Evolutionary conservation across 1,140 invertebrate species (phyloP).

Genomic region (Euura saliciscinereae): DNA sequence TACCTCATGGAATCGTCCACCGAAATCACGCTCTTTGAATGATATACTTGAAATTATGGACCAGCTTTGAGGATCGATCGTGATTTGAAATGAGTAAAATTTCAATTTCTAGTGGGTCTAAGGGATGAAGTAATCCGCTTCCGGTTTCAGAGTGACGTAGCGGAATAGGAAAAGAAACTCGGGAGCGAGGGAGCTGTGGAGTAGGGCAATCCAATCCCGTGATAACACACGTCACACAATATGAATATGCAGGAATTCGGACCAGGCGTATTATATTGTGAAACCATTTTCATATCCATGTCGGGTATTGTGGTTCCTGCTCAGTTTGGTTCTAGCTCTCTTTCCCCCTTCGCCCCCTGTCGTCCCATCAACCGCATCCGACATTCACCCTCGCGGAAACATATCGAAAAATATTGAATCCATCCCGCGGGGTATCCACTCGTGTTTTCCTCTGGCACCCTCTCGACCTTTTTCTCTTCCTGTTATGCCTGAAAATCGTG

Average conservation of each 20-base stretch:
- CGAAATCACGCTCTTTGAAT: too few relatives aligned
- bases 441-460: background rate
- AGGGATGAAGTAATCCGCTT: background rate
- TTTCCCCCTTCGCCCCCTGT: background rate
- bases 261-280: conserved; percentile 8
- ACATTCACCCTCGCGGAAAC: conserved; percentile 11
- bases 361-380: conserved; percentile 2
- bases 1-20: too few relatives aligned
- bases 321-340: too few relatives aligned
- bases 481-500: background rate
- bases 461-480: background rate
- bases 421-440: conserved; percentile 10
- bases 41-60: too few relatives aligned
- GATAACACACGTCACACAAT: background rate
- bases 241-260: conserved; percentile 12
- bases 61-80: background rate
- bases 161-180: background rate
- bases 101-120: background rate
- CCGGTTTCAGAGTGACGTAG: background rate
- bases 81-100: background rate
- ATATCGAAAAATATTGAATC: conserved; percentile 13
- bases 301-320: background rate
- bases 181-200: background rate
- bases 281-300: conserved; percentile 8
- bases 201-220: background rate